Base-by-base conservation (phyloP, 2,113 vertebrate genomes). In the Ardeotis arabs region DNA sequence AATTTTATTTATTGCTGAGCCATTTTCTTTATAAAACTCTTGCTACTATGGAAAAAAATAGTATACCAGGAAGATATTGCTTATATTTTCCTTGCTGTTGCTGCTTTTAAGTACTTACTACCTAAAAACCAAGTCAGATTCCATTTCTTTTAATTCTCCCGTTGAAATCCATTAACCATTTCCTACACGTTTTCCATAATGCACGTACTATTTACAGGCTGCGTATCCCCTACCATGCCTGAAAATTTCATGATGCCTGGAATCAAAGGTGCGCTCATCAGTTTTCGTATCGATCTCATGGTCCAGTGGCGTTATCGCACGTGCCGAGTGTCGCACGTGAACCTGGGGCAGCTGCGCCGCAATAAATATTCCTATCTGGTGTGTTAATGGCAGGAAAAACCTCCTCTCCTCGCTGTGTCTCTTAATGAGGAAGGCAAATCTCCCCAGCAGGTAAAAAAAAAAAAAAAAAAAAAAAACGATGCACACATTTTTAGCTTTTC, bases 361-460 rank as follows among this genome's bases (percentile, higher is more conserved):
- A 29, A 19, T 4, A 25, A 74, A 63, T 31, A 67, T 29, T 44
- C 67, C 33, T 17, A 0, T 68, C 59, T 4, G 25, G 6, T 44
- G 35, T 55, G 60, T 10, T 70, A 53, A 62, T 28, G 81, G 80
- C 44, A 44, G 53, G 25, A 73, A 53, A 41, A 72, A 44, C 13
- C 24, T 63, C 47, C 84, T 90, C 49, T 88, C 66, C 37, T 80
- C 79, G 70, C 72, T 3, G 14, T 28, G 28, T 87, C 90, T 92
- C 59, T 69, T 91, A 75, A 87, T 62, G 94, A 93, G 58, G 67
- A 84, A 75, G 24, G 37, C 21, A 91, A 94, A 97, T 92, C 47
- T 78, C 50, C 62, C 59, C 93, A 89, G 82, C 78, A 96, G 72
- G 69, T 93, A 47, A 50, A 45, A 89, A 28, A 95, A 41, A n/a